These are phyloP conservation scores for Panopea generosa DNA, from an alignment of 2,888 invertebrate genomes.

Conservation along the genomic window DNA sequence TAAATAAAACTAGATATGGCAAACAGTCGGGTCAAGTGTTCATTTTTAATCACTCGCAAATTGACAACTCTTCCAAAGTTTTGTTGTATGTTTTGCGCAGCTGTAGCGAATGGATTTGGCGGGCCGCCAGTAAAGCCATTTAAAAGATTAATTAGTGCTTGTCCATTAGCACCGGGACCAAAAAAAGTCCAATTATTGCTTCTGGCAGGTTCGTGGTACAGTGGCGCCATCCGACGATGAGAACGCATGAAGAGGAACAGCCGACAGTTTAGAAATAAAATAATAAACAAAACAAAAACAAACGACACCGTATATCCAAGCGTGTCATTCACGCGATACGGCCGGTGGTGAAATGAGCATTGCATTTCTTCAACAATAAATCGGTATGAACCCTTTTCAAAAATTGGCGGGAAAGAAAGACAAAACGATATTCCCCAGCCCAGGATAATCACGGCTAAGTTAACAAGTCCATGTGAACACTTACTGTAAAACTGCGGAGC, in stretches of 20 bases:
- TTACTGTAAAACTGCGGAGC: slow-evolving; percentile 75
- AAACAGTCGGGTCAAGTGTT: slow-evolving; percentile 78
- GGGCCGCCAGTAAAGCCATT: slow-evolving; percentile 76
- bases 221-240: slow-evolving; percentile 80
- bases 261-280: slow-evolving; percentile 75
- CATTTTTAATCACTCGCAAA: slow-evolving; percentile 75
- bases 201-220: slow-evolving; percentile 76
- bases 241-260: slow-evolving; percentile 78
- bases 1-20: slow-evolving; percentile 74
- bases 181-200: slow-evolving; percentile 82
- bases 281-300: slow-evolving; percentile 68
- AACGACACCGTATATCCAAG: slow-evolving; percentile 79
- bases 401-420: slow-evolving; percentile 81
- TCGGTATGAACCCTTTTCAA: slow-evolving; percentile 78
- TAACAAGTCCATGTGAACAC: slow-evolving; percentile 74
- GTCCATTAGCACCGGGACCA: slow-evolving; percentile 80
- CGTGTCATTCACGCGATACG: slow-evolving; percentile 80
- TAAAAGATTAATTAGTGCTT: slow-evolving; percentile 77
- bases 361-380: slow-evolving; percentile 79
- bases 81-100: slow-evolving; percentile 66
- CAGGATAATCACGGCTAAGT: slow-evolving; percentile 72
- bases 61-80: slow-evolving; percentile 75
- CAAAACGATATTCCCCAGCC: slow-evolving; percentile 78
- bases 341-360: slow-evolving; percentile 78
- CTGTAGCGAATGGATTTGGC: slow-evolving; percentile 65